phyloP scores from a whole-genome alignment of 2,888 invertebrate species.

The Prionchulus punctatus region DNA sequence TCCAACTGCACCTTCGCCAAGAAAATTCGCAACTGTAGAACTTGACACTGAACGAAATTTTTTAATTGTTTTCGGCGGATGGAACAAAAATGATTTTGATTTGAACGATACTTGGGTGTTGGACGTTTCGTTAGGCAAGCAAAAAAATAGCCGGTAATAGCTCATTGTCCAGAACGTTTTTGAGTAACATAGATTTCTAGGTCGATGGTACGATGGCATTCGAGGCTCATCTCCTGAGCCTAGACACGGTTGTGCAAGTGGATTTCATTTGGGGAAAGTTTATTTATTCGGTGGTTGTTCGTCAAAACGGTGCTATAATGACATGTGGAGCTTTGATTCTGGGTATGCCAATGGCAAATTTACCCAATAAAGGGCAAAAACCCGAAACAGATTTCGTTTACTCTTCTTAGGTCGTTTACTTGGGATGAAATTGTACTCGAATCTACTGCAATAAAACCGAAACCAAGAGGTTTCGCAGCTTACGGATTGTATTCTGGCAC shows the following conservation, averaged over 20 bases:
- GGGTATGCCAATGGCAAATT: conserved; percentile 2
- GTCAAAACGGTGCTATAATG: background rate
- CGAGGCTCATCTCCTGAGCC: background rate
- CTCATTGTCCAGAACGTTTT: background rate
- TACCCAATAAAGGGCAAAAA: background rate
- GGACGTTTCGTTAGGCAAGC: background rate
- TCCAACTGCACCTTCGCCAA: too few species aligned
- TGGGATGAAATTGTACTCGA: background rate
- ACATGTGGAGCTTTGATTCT: conserved; percentile 3
- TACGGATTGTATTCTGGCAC: conserved; percentile 1
- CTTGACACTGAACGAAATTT: background rate
- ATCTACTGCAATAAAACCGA: background rate
- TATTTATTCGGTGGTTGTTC: conserved; percentile 4
- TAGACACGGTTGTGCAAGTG: conserved; percentile 1
- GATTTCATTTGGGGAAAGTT: background rate
- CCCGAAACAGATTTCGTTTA: background rate
- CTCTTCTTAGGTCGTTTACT: background rate
- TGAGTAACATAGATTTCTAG: too few species aligned
- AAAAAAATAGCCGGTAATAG: background rate
- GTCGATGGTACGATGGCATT: conserved; percentile 1
- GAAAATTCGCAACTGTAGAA: background rate
- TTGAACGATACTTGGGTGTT: conserved; percentile 2
- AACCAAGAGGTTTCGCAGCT: background rate
- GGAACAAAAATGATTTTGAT: background rate
- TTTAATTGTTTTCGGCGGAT: conserved; percentile 1